These are phyloP conservation scores for Papilio dardanus DNA, from an alignment of 1,140 invertebrate species.

Conservation along the genomic window DNA sequence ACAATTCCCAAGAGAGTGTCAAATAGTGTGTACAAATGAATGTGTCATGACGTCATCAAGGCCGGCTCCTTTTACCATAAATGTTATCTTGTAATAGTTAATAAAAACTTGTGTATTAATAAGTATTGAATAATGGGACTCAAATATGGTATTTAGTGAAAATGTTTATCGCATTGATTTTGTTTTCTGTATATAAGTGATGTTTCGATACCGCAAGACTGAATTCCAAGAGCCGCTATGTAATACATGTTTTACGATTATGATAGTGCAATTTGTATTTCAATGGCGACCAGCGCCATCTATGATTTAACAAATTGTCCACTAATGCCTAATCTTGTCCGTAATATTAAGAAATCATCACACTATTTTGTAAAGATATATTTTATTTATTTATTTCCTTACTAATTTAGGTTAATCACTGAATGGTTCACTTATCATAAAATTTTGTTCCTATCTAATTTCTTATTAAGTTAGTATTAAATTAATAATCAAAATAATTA, in stretches of 20 bases:
- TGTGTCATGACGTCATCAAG: conserved; percentile 50
- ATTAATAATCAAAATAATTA: conserved; percentile 9
- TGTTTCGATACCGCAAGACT: conserved; percentile 71
- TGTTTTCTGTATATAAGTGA: conserved; percentile 69
- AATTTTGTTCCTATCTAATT: conserved; percentile 73
- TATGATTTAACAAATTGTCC: conserved; percentile 60
- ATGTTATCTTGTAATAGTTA: conserved; percentile 58
- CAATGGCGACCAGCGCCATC: conserved; percentile 35
- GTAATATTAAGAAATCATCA: conserved; percentile 75
- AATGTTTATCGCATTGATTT: conserved; percentile 67
- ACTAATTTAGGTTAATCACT: conserved; percentile 59
- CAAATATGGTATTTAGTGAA: conserved; percentile 78
- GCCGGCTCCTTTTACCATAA: conserved; percentile 67
- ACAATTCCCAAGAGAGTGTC: conserved; percentile 11
- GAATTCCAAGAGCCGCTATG: conserved; percentile 56
- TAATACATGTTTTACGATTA: conserved; percentile 38
- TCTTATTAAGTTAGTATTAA: conserved; percentile 36
- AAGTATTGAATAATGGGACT: conserved; percentile 79
- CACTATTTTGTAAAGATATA: conserved; percentile 71
- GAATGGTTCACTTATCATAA: conserved; percentile 52
- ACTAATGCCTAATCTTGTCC: conserved; percentile 79
- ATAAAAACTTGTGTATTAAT: conserved; percentile 70
- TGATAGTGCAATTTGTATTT: conserved; percentile 39
- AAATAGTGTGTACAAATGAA: conserved; percentile 60
- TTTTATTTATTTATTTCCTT: conserved; percentile 75